Evolutionary conservation across 2,113 vertebrate genomes (phyloP).

Genomic region (Chaetodon auriga): DNA sequence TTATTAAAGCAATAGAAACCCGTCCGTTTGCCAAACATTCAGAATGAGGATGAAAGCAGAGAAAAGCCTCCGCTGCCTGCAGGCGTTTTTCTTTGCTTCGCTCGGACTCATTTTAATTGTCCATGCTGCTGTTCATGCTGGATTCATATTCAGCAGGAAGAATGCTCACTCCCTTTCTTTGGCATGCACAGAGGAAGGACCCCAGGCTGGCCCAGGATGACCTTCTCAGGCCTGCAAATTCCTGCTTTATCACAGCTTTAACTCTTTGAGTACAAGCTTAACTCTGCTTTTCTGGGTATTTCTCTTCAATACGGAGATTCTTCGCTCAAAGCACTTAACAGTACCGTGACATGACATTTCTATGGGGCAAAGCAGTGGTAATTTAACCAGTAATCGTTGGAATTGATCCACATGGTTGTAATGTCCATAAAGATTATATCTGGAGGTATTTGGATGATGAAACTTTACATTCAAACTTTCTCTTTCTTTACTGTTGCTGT

Average conservation of each 20-base stretch:
- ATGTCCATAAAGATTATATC: not conserved
- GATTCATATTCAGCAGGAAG: slow-evolving; percentile 52
- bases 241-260: slow-evolving; percentile 34
- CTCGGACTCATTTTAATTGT: slow-evolving; percentile 11
- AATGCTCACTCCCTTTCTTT: slow-evolving; percentile 35
- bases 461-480: no score
- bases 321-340: not conserved
- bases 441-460: not conserved
- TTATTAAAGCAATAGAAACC: not conserved
- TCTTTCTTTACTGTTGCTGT: no score
- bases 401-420: not conserved
- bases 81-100: not conserved
- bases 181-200: slow-evolving; percentile 52
- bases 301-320: not conserved
- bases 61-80: slow-evolving; percentile 4
- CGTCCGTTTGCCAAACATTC: not conserved
- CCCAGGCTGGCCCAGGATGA: slow-evolving; percentile 24
- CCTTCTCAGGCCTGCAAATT: slow-evolving; percentile 13
- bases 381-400: not conserved
- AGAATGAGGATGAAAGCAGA: not conserved
- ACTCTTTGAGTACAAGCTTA: slow-evolving; percentile 11
- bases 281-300: not conserved
- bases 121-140: not conserved
- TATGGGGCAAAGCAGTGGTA: not conserved
- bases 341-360: not conserved